phyloP scores from a whole-genome alignment of 2,888 invertebrate genomes.

The Empis livida region DNA sequence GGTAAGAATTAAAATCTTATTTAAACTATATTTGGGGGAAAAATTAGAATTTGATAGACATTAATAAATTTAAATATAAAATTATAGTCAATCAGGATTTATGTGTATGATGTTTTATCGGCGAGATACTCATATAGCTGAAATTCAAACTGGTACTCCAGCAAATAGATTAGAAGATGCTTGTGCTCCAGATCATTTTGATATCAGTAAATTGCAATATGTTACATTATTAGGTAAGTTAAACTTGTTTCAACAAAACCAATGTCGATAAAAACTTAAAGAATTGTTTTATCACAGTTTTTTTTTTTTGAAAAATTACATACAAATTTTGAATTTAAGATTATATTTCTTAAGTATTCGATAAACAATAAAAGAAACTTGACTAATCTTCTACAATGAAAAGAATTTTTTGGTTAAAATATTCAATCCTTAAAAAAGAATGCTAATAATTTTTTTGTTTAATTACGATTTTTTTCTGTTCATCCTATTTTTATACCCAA shows the following conservation, averaged over 20 bases:
- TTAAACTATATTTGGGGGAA: background rate
- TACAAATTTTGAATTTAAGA: no score
- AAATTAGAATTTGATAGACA: background rate
- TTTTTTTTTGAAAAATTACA: no score
- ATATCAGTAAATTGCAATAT: constrained; percentile 56
- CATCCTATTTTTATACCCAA: no score
- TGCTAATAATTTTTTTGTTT: no score
- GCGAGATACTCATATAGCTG: constrained; percentile 66
- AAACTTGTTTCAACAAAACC: constrained; percentile 4
- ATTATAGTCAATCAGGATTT: constrained; percentile 54
- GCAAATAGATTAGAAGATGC: constrained; percentile 65
- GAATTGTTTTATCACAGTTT: no score
- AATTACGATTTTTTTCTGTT: no score
- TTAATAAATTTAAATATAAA: background rate
- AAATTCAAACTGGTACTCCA: constrained; percentile 62
- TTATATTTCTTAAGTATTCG: no score
- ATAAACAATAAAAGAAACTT: no score
- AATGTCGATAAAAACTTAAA: no score
- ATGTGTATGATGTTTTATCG: constrained; percentile 72
- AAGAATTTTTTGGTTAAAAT: no score
- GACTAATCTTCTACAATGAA: no score
- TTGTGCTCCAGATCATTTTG: constrained; percentile 60
- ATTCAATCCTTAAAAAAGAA: no score
- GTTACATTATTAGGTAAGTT: constrained; percentile 73
- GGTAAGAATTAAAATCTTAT: constrained; percentile 34